Evolutionary conservation across 30 jellyfish, hydroid and myxozoan species (phyloP).

Genomic region (Hydractinia echinata): DNA sequence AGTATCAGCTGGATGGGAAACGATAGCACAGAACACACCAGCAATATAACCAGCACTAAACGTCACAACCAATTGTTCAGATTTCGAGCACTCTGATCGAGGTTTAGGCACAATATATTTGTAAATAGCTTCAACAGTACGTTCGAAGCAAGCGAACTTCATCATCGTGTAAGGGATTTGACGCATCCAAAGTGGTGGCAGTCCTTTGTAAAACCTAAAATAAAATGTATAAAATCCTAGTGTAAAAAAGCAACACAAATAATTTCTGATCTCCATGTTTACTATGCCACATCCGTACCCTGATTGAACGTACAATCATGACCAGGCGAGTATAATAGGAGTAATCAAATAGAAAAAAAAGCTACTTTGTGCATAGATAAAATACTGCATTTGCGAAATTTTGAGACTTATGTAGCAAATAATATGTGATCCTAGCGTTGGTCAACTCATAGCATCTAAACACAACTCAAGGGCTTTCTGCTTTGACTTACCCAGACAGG

Average conservation of each 20-base stretch:
- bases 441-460: no score
- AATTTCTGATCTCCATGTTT: no score
- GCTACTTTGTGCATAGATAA: no score
- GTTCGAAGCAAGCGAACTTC: slow-evolving; percentile 98
- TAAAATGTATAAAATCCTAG: background rate
- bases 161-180: slow-evolving; percentile 99
- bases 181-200: slow-evolving; percentile 98
- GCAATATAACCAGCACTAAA: slow-evolving; percentile 99
- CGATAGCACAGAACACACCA: slow-evolving; percentile 99
- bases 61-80: slow-evolving; percentile 96
- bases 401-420: no score
- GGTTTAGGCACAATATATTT: slow-evolving; percentile 95
- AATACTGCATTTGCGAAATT: no score
- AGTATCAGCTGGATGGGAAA: slow-evolving; percentile 99
- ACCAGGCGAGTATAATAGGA: no score
- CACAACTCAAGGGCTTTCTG: no score
- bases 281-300: no score
- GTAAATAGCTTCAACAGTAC: slow-evolving; percentile 92
- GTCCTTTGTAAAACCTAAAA: slow-evolving; percentile 90
- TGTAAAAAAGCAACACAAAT: no score
- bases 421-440: no score
- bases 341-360: no score
- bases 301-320: no score
- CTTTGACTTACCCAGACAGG: slow-evolving; percentile 55
- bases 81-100: slow-evolving; percentile 86